A percentile compares a stretch with the other conserved stretches of the same genome.
Conservation (phyloP, 1,140 invertebrate species). For the Drosophila arawakana region DNA sequence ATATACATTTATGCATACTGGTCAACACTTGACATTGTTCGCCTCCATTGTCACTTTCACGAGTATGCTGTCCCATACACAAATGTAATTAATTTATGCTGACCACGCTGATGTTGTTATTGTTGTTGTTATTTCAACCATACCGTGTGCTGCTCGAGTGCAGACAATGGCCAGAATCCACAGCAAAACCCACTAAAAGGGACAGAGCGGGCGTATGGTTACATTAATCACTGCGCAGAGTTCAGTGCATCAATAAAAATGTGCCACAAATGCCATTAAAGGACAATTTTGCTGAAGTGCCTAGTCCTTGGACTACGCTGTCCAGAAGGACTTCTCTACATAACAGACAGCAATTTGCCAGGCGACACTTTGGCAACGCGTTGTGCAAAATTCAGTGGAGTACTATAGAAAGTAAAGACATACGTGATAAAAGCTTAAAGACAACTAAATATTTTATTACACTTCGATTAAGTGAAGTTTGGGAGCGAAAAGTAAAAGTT, state of each 20-base stretch:
- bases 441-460: conserved; percentile 14
- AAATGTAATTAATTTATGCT: conserved; percentile 75
- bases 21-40: conserved; percentile 32
- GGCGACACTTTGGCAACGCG: conserved; percentile 19
- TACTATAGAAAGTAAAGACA: background rate
- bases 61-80: conserved; percentile 20
- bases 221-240: conserved; percentile 55
- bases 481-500: no score
- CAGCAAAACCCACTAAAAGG: background rate
- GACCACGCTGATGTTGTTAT: conserved; percentile 42
- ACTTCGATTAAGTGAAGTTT: background rate
- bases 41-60: conserved; percentile 20
- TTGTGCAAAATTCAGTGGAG: conserved; percentile 31
- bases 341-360: conserved; percentile 33
- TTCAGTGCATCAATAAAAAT: conserved; percentile 63
- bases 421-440: background rate
- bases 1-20: background rate
- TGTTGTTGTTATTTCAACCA: conserved; percentile 9
- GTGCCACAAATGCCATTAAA: conserved; percentile 46
- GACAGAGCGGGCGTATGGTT: conserved; percentile 1
- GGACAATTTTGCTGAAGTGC: conserved; percentile 24
- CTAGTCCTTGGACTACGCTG: background rate
- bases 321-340: conserved; percentile 6
- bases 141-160: conserved; percentile 16
- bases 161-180: conserved; percentile 8